Evolutionary conservation across 2,888 invertebrate species (phyloP).

Genomic region (Leucophenga maculata): DNA sequence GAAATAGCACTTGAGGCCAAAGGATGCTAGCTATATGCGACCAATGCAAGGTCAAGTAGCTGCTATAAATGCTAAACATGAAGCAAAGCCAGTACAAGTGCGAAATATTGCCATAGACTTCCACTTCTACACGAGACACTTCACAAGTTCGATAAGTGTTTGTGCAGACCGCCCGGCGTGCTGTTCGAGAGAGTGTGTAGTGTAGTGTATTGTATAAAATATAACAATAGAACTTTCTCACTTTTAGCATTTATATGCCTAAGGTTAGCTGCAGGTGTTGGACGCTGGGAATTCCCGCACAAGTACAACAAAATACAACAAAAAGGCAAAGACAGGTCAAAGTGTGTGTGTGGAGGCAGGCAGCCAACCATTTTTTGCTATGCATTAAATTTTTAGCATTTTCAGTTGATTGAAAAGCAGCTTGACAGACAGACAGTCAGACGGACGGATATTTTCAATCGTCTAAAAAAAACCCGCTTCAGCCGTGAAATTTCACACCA

Average conservation of each 20-base stretch:
- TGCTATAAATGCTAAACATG: neutral
- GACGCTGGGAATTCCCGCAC: neutral
- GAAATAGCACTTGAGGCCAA: constrained; percentile 19
- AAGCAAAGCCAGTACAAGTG: neutral
- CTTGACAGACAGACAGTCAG: too few relatives aligned
- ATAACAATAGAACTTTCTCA: too few relatives aligned
- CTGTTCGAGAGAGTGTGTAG: neutral
- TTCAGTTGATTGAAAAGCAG: neutral
- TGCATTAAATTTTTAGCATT: neutral
- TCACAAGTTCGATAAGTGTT: neutral
- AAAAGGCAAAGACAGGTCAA: neutral
- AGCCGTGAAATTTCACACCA: constrained; percentile 61
- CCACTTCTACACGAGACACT: too few relatives aligned
- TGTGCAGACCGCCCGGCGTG: constrained; percentile 8
- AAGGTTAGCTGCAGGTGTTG: neutral
- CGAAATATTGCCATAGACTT: neutral
- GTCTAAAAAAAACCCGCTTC: too few relatives aligned
- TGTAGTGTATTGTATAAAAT: too few relatives aligned
- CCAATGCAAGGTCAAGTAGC: constrained; percentile 27
- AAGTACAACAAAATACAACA: too few relatives aligned
- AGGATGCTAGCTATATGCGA: constrained; percentile 22
- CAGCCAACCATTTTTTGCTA: neutral
- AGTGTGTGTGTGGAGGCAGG: neutral
- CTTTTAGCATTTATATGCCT: too few relatives aligned
- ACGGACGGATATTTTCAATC: too few relatives aligned